Evolutionary conservation across 2,113 vertebrate genomes (phyloP).

Genomic region (Cromileptes altivelis): DNA sequence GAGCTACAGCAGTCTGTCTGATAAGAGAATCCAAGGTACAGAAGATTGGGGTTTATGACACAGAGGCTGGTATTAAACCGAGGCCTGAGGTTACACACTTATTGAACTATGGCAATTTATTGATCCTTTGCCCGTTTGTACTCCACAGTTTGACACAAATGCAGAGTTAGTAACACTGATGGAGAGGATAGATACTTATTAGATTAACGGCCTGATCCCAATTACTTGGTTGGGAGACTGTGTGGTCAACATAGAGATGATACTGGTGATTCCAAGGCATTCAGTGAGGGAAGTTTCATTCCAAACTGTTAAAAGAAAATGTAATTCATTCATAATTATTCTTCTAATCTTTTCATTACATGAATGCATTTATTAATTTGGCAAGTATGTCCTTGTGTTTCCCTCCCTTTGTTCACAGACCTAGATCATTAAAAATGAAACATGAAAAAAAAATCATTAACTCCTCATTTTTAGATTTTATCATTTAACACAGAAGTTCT

Average conservation of each 20-base stretch:
- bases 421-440: not conserved
- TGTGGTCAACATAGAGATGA: constrained; percentile 34
- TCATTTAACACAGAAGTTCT: not conserved
- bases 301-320: not conserved
- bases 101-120: constrained; percentile 66
- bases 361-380: not conserved
- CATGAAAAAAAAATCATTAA: not conserved
- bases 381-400: not conserved
- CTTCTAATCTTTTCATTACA: not conserved
- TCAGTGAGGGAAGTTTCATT: too few relatives aligned
- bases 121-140: constrained; percentile 57
- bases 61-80: constrained; percentile 54
- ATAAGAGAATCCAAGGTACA: constrained; percentile 52
- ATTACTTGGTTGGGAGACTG: constrained; percentile 16
- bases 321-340: not conserved
- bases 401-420: not conserved
- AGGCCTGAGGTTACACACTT: constrained; percentile 63
- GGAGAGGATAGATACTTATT: constrained; percentile 56
- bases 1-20: constrained; percentile 13
- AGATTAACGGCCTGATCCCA: constrained; percentile 44
- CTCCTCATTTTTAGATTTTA: not conserved
- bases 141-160: constrained; percentile 65
- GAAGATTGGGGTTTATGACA: constrained; percentile 60
- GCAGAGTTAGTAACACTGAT: constrained; percentile 61
- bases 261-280: not conserved